Conservation (phyloP, 2,797 vertebrate genomes). For the Choloepus didactylus region DNA sequence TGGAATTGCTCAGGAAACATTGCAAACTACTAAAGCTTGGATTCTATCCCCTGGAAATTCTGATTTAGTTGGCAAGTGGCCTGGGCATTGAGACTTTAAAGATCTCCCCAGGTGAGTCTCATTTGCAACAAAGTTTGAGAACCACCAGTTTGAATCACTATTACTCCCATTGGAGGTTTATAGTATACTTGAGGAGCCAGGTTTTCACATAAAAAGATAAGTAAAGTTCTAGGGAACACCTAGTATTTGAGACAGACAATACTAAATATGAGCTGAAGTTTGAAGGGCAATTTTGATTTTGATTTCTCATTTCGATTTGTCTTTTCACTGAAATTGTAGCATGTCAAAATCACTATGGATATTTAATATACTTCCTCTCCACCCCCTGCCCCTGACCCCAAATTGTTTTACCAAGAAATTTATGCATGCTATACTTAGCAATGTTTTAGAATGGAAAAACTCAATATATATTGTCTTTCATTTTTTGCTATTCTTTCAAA, state of each 20-base stretch:
- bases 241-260: neutral
- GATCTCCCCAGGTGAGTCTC: neutral
- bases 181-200: neutral
- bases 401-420: conserved; percentile 7
- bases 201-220: neutral
- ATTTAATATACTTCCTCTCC: neutral
- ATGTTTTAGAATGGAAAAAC: conserved; percentile 4
- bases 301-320: neutral
- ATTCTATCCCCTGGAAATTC: neutral
- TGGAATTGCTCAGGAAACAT: neutral
- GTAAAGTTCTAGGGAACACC: neutral
- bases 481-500: neutral
- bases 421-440: neutral
- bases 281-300: neutral
- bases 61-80: neutral
- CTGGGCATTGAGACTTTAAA: neutral
- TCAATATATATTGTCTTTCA: neutral
- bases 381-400: neutral
- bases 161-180: neutral
- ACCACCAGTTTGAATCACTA: neutral
- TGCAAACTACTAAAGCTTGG: neutral
- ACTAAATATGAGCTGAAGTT: neutral
- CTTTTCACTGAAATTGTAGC: neutral
- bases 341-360: neutral
- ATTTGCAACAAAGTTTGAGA: conserved; percentile 6